phyloP scores from a whole-genome alignment of 1,140 invertebrate species.

The Spodoptera litura region DNA sequence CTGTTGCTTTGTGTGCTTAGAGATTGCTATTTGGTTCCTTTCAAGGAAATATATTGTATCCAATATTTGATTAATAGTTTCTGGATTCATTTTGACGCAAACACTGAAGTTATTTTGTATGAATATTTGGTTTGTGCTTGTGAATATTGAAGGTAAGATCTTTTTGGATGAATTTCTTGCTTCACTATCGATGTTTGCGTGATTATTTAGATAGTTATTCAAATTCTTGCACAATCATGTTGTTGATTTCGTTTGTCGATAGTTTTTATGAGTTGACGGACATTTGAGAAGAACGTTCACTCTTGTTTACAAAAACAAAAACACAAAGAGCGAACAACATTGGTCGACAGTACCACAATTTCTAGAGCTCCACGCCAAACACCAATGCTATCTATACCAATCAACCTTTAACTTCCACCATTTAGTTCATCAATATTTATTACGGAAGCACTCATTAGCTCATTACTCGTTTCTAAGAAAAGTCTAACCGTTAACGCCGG shows the following conservation, averaged over 20 bases:
- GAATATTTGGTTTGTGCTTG: not conserved
- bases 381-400: not conserved
- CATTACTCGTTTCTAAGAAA: constrained; percentile 18
- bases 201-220: not conserved
- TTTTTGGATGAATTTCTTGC: no score
- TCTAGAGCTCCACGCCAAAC: not conserved
- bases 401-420: not conserved
- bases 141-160: not conserved
- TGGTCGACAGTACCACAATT: not conserved
- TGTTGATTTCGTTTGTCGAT: no score
- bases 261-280: no score
- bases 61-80: not conserved
- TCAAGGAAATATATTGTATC: constrained; percentile 9
- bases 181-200: no score
- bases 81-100: not conserved
- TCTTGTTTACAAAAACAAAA: no score
- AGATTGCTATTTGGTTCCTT: constrained; percentile 11
- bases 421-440: constrained; percentile 33
- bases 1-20: constrained; percentile 19
- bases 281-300: no score
- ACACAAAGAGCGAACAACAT: no score
- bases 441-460: constrained; percentile 19
- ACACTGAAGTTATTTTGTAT: not conserved
- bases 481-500: constrained; percentile 14
- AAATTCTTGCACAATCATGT: no score